These are phyloP conservation scores for Wasmannia auropunctata DNA, from an alignment of 1,140 invertebrate species.

Conservation along the genomic window DNA sequence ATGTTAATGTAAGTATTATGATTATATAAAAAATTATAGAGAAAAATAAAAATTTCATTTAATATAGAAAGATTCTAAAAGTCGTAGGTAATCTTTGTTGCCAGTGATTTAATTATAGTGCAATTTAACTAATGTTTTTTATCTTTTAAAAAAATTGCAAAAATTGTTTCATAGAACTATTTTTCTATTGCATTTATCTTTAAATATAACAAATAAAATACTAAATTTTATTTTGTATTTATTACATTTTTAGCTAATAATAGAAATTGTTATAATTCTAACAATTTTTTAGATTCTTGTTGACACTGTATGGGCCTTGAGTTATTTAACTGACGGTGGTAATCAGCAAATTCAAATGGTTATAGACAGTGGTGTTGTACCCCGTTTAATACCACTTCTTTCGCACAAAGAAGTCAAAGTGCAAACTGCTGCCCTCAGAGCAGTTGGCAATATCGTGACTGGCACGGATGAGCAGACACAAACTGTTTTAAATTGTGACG, in stretches of 20 bases:
- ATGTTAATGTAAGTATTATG: constrained; percentile 93
- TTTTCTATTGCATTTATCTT: constrained; percentile 23
- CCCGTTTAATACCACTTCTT: constrained; percentile 96
- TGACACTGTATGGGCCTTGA: constrained; percentile 99
- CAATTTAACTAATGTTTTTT: not conserved
- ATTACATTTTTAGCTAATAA: not conserved
- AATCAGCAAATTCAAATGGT: constrained; percentile 99
- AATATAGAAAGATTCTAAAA: not conserved
- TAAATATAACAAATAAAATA: not conserved
- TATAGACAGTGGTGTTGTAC: constrained; percentile 98
- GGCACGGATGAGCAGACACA: constrained; percentile 99
- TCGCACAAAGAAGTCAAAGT: constrained; percentile 99
- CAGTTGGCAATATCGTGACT: constrained; percentile 99
- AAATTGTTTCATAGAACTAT: not conserved
- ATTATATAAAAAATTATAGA: not conserved
- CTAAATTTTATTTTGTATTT: not conserved
- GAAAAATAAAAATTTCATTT: not conserved
- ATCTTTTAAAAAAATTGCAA: not conserved
- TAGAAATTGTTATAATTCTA: constrained; percentile 43
- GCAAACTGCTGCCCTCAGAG: constrained; percentile 97
- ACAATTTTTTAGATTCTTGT: constrained; percentile 93
- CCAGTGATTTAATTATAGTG: not conserved
- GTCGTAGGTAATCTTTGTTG: not conserved
- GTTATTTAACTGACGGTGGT: constrained; percentile 99
- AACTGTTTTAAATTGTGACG: constrained; percentile 88